Base-by-base conservation (phyloP, 1,140 invertebrate species). In the Dendrolimus kikuchii region DNA sequence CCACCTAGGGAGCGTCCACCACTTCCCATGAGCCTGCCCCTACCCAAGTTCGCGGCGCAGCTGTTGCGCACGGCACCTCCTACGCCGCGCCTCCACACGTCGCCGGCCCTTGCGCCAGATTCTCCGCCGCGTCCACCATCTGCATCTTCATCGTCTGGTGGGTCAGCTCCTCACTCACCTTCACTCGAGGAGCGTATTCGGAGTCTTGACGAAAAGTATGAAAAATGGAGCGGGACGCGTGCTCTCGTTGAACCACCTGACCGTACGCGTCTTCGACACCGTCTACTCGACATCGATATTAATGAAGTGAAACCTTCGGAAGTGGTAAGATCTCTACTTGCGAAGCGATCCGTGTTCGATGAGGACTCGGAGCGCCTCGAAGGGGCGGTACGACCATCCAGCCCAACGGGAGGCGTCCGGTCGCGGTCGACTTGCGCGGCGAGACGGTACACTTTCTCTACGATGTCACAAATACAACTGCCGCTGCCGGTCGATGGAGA, bases 281-380 rank as follows among this genome's bases (percentile, higher is more conserved):
- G 93, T 66, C 87, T 94, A 41, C 86, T 93, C 23, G 92, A 94
- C 60, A 86, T 95, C 44, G 93, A 95, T 66, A 88, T 93, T 5
- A 90, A 92, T 62, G 92, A 95, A 71, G 89, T 95, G 52, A 93
- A 98, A 74, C 96, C 96, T 2, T 98, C 96, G 2, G 97, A 98
- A 62, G 98, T 99, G 58, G 94, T 97, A 5, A 96, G 96, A 70
- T 95, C 95, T 7, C 90, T 99, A 48, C 88, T 98, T 57, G 95
- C 96, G 5, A 97, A 96, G 74, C 92, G 94, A 49, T 97, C 95
- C 50, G 96, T 99, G 7, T 98, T 99, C 78, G 97, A 99, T 76
- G 97, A 98, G 80, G 97, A 99, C 77, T 93, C 94, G 7, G 96
- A 98, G 76, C 89, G 98, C 6, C 87, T 99, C 10, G 96, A 98